Evolutionary conservation across 1,140 invertebrate species (phyloP), one percentile per base, ranked within the genome.

Genomic region (Camponotus vicinus): DNA sequence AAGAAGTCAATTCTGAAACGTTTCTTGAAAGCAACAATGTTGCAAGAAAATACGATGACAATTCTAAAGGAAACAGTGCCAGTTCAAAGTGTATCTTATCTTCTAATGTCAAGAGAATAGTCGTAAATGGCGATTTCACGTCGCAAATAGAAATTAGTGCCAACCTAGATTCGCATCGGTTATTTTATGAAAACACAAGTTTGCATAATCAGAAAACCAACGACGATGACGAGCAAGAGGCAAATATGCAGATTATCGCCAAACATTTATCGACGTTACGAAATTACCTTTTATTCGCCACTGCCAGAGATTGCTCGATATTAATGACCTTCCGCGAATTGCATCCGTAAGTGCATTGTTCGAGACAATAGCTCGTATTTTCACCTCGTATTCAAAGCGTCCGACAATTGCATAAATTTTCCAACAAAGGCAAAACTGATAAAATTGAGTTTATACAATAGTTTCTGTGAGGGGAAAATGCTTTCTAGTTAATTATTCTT

Each of bases 221-320:
- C 9, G 49, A 85, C 18, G 55, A 3, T 57, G 66, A 71, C 5
- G 63, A 86, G 64, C 55, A 42, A 82, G 67, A 77, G 61, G 34
- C 55, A 42, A 21, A 89, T 70, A 18, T 45, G 70, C 61, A 11
- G 42, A 55, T 83, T 21, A 71, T 37, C 55, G 37, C 79, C 27
- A 49, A 91, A 18, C 88, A 90, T 64, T 79, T 95, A 15, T 71
- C 86, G 27, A 78, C 86, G 77, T 86, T 96, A 27, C 93, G 95
- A 70, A 94, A 95, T 89, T 96, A 96, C 89, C 91, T 96, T 69
- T 85, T 96, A 42, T 95, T 95, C 40, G 93, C 94, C 11, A 96
- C 95, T 7, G 95, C 96, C 0, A 96, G 95, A 86, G 96, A 96
- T 91, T 96, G 96, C 86, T 96, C 96, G 0, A 95, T 96, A 86